Conservation (phyloP, 2,113 vertebrate species). For the Calonectris borealis region DNA sequence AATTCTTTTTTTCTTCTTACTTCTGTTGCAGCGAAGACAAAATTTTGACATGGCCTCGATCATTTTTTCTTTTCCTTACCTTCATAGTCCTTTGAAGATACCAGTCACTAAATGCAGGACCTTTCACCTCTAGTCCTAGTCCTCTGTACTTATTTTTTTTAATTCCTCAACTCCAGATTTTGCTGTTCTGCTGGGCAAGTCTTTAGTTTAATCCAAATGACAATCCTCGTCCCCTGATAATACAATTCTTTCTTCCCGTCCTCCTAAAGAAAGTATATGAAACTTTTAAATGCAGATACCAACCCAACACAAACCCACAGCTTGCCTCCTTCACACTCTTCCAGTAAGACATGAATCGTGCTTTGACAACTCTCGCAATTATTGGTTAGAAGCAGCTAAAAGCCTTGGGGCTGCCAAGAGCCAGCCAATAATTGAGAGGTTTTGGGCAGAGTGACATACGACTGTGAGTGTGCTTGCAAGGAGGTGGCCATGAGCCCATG, state of each 20-base stretch:
- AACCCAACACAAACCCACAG: conserved; percentile 37
- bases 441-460: conserved; percentile 4
- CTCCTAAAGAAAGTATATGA: conserved; percentile 45
- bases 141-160: conserved; percentile 42
- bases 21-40: conserved; percentile 17
- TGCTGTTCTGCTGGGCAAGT: conserved; percentile 46
- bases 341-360: background rate
- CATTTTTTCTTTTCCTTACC: conserved; percentile 25
- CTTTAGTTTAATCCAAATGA: conserved; percentile 55
- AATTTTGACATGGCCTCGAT: background rate
- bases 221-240: conserved; percentile 46
- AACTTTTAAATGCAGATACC: conserved; percentile 37
- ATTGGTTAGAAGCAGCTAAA: conserved; percentile 36
- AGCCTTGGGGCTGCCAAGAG: conserved; percentile 19
- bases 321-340: conserved; percentile 25
- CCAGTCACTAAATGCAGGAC: conserved; percentile 27
- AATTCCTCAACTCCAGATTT: conserved; percentile 37
- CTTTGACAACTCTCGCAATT: conserved; percentile 33
- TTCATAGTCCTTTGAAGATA: conserved; percentile 29
- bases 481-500: conserved; percentile 35
- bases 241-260: conserved; percentile 4
- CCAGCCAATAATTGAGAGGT: conserved; percentile 28
- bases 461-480: conserved; percentile 10
- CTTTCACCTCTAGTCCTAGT: conserved; percentile 41
- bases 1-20: background rate